Percentiles rank a stretch among this genome's conserved stretches.
These are phyloP conservation scores for Dicrurus megarhynchus DNA, from an alignment of 2,113 vertebrate genomes.

Conservation along the genomic window DNA sequence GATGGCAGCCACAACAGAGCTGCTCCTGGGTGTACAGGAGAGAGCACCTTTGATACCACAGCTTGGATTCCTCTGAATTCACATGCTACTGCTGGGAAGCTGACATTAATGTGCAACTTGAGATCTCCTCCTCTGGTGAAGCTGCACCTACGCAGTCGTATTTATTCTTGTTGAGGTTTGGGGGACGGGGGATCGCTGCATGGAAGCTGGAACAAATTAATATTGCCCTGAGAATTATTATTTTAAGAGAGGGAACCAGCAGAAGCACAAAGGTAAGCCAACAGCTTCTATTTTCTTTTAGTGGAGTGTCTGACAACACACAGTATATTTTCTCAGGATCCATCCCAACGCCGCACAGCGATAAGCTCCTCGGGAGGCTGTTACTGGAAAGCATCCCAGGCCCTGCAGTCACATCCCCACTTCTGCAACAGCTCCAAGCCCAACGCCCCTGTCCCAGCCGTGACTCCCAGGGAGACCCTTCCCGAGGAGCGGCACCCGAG, in stretches of 20 bases:
- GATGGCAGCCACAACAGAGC: rapidly evolving
- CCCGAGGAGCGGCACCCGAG: not conserved
- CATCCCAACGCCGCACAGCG: rapidly evolving
- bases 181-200: not conserved
- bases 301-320: not conserved
- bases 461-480: not conserved
- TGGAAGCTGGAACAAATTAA: conserved; percentile 56
- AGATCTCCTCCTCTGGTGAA: not conserved
- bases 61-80: not conserved
- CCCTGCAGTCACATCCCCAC: not conserved
- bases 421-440: not conserved
- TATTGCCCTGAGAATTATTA: conserved; percentile 16
- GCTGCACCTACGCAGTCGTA: not conserved
- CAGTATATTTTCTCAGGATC: not conserved
- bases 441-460: not conserved
- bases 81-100: not conserved
- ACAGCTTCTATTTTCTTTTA: conserved; percentile 10
- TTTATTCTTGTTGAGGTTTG: not conserved
- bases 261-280: conserved; percentile 39
- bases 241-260: conserved; percentile 4
- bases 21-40: not conserved
- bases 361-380: not conserved
- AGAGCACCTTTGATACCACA: not conserved
- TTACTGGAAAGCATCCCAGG: not conserved
- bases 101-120: not conserved